Base-by-base conservation (phyloP, 64 coral and sea anemone species). In the Cladopsammia gracilis region DNA sequence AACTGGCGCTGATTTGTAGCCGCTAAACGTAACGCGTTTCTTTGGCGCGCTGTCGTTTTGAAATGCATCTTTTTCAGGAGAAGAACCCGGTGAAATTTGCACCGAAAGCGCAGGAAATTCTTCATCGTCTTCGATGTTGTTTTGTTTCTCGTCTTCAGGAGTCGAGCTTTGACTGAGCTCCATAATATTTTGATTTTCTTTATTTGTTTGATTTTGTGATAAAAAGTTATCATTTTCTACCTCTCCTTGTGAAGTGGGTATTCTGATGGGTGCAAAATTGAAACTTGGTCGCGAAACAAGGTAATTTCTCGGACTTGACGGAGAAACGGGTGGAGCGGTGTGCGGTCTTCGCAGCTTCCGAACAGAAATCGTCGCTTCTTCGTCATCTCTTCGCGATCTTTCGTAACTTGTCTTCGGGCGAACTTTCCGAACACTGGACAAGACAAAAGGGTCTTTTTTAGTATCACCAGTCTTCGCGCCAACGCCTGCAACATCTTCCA, bases 291-390 rank as follows among this genome's bases (percentile, higher is more conserved):
- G 18, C 20, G 80, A 65, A 48, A 45, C 61, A 4, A 3, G 0
- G 3, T 23, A 14, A 4, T 26, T 0, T 8, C 72, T 76, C 13
- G 91, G 82, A 70, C 81, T 86, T 10, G 80, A 87, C 23, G 80
- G 82, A 3, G 91, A 72, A 47, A 71, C 72, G n/a, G 58, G 82
- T 0, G 91, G 91, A 62, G 91, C 91, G 3, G 91, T 86, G 23
- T 76, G 84, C 1, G 82, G 91, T 59, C 91, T 61, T 43, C 49
- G 67, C 9, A 58, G n/a, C 51, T 88, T 88, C 22, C 24, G 19
- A 88, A 51, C 24, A 11, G 56, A 10, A 7, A 3, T 7, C 48
- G 8, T 51, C 19, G 34, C 18, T 6, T 58, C 67, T 6, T 73
- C 11, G 26, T 22, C 57, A 58, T 43, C 9, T 52, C 8, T 58